A percentile compares a stretch with the other conserved stretches of the same genome.
These are phyloP conservation scores for Argentina silus DNA, from an alignment of 2,797 vertebrate genomes.

Conservation along the genomic window DNA sequence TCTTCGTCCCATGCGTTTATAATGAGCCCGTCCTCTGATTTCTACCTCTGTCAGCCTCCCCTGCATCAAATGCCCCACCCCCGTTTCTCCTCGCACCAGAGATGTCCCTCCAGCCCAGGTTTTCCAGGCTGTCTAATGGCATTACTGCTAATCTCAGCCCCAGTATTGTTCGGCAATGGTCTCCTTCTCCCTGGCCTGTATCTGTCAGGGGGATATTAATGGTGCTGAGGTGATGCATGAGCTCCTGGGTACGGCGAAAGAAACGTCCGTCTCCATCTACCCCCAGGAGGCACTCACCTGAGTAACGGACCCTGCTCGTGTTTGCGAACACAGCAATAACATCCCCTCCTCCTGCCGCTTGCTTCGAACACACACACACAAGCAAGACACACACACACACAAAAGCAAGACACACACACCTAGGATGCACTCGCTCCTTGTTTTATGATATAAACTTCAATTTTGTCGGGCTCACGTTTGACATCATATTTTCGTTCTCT, in stretches of 20 bases:
- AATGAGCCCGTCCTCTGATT: too few species aligned
- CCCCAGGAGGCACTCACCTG: background rate
- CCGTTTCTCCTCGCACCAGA: background rate
- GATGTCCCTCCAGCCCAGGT: constrained; percentile 16
- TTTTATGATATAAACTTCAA: background rate
- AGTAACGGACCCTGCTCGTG: background rate
- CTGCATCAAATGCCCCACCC: constrained; percentile 5
- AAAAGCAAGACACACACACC: background rate
- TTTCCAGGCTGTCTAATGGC: constrained; percentile 37
- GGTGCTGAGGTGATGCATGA: constrained; percentile 46
- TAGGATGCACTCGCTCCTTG: background rate
- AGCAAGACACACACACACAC: background rate
- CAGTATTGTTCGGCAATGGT: constrained; percentile 39
- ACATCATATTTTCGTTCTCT: too few species aligned
- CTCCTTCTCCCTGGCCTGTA: constrained; percentile 31
- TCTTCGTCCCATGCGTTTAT: too few species aligned
- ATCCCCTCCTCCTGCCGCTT: background rate
- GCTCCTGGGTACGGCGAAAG: constrained; percentile 31
- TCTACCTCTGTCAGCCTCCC: too few species aligned
- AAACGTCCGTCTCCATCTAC: constrained; percentile 26
- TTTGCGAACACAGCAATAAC: constrained; percentile 22
- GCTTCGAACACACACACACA: background rate
- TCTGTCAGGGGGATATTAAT: constrained; percentile 60
- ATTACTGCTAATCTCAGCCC: constrained; percentile 44
- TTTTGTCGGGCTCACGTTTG: too few species aligned